Conservation (phyloP, 2,113 vertebrate species). For the Pterocles orientalis region DNA sequence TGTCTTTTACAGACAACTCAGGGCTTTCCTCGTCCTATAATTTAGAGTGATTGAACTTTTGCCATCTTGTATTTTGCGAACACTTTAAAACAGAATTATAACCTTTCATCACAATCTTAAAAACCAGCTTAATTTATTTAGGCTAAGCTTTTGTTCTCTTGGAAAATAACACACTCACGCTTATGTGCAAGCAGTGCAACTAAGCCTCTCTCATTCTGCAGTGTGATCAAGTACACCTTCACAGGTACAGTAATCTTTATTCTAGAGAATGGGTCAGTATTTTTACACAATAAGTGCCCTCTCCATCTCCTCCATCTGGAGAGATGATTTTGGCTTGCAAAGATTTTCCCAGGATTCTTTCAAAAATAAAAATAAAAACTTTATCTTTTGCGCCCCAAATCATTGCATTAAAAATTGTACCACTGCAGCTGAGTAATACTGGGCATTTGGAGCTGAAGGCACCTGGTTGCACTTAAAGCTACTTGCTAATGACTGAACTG, state of each 20-base stretch:
- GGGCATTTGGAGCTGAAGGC: background rate
- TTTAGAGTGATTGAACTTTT: background rate
- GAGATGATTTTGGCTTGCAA: background rate
- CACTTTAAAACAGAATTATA: background rate
- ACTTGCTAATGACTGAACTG: background rate
- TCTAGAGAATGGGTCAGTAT: background rate
- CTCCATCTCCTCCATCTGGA: no score
- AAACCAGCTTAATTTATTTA: background rate
- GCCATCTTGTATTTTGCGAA: background rate
- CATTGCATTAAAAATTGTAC: background rate
- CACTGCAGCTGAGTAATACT: background rate
- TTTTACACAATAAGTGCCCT: background rate
- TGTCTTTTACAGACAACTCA: background rate
- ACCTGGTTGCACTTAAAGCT: background rate
- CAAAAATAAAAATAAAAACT: background rate
- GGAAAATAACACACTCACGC: background rate
- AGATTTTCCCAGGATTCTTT: background rate
- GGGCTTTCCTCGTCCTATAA: background rate
- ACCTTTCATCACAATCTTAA: background rate
- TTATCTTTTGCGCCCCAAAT: background rate
- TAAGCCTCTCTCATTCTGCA: background rate
- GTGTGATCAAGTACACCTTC: background rate
- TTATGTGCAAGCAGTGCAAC: background rate
- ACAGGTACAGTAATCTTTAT: background rate
- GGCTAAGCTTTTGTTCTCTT: background rate